phyloP scores from a whole-genome alignment of 2,797 vertebrate species.

The Gallirallus australis region DNA sequence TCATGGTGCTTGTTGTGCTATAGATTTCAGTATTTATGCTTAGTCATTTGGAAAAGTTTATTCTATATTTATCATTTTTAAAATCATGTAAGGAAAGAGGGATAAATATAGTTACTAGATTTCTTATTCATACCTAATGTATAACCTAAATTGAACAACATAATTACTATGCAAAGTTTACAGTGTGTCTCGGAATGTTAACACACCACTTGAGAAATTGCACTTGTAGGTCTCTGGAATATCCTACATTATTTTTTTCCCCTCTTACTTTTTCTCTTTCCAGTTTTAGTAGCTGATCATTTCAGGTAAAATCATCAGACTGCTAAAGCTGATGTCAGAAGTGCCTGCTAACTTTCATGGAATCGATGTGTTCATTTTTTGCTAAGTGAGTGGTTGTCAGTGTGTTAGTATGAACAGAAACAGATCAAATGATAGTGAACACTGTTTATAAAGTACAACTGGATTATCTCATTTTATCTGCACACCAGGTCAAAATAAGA shows the following conservation, averaged over 20 bases:
- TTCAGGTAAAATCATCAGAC: neutral
- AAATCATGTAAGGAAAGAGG: neutral
- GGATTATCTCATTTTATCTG: neutral
- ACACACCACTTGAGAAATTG: neutral
- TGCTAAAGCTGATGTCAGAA: neutral
- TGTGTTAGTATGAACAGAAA: neutral
- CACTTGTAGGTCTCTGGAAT: neutral
- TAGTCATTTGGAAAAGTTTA: neutral
- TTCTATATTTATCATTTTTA: neutral
- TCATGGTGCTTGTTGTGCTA: neutral
- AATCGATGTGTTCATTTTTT: neutral
- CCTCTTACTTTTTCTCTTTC: neutral
- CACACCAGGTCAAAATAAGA: neutral
- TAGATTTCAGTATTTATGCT: neutral
- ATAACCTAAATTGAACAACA: neutral
- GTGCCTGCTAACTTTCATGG: neutral
- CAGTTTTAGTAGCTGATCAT: neutral
- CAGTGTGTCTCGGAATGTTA: neutral
- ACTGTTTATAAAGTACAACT: neutral
- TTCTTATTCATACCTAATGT: neutral
- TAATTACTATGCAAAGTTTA: neutral
- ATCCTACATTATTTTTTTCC: rapidly evolving
- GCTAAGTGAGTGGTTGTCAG: neutral
- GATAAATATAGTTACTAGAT: neutral
- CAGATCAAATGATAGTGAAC: neutral